Conservation (phyloP, 2,113 vertebrate genomes). For the Aphyosemion australe region DNA sequence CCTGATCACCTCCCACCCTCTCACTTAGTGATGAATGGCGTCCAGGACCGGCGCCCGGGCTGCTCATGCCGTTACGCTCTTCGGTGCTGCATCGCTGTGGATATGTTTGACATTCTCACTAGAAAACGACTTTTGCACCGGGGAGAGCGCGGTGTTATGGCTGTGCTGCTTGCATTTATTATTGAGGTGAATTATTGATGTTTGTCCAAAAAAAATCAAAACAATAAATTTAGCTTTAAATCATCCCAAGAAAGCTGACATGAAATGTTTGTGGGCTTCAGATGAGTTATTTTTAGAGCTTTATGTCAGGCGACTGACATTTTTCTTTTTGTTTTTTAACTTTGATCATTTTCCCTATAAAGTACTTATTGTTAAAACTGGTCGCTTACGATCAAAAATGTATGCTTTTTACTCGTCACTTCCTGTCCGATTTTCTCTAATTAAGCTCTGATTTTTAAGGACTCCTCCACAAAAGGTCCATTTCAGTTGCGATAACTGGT, state of each 20-base stretch:
- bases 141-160: background rate
- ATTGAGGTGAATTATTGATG: background rate
- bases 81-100: background rate
- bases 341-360: no score
- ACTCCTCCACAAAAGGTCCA: background rate
- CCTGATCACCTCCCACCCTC: constrained; percentile 59
- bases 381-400: no score
- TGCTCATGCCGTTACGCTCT: constrained; percentile 13
- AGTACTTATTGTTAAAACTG: no score
- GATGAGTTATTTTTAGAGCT: no score
- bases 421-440: background rate
- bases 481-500: background rate
- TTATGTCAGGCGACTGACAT: no score
- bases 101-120: constrained; percentile 27
- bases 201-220: no score
- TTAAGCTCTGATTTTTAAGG: background rate
- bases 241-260: no score
- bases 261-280: no score
- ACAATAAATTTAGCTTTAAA: no score
- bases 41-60: constrained; percentile 19
- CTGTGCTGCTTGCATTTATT: background rate
- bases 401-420: no score
- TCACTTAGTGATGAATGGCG: constrained; percentile 58
- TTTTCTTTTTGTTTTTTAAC: no score
- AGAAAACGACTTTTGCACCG: background rate